phyloP scores from a whole-genome alignment of 1,140 invertebrate species.

The Drosophila nasuta region DNA sequence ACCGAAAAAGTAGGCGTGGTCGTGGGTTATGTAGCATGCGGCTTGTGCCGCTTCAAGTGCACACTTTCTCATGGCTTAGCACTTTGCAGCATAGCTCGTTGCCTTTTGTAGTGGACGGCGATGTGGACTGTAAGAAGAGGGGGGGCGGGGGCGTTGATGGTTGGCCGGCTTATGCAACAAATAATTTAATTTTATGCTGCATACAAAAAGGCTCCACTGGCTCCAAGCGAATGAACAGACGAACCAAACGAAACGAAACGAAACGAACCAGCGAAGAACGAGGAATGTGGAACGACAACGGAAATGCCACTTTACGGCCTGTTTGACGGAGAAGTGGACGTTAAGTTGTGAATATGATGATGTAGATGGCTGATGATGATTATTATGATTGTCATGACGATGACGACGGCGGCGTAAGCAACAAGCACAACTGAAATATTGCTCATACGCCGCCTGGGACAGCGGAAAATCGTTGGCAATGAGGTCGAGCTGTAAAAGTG shows the following conservation, averaged over 20 bases:
- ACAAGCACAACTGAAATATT: conserved; percentile 57
- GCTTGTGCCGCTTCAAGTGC: conserved; percentile 74
- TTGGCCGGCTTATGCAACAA: conserved; percentile 74
- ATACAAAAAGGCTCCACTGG: conserved; percentile 71
- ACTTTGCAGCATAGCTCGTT: conserved; percentile 75
- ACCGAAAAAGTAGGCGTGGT: conserved; percentile 48
- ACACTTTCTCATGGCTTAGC: conserved; percentile 82
- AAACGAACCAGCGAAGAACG: conserved; percentile 31
- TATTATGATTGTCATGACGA: conserved; percentile 32
- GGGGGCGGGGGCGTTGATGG: conserved; percentile 4
- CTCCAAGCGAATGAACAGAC: conserved; percentile 31
- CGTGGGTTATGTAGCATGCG: conserved; percentile 46
- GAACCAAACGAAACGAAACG: conserved; percentile 29
- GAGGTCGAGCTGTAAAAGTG: conserved; percentile 73
- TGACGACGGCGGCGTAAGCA: conserved; percentile 22
- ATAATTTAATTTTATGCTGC: conserved; percentile 82
- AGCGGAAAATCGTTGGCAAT: conserved; percentile 50
- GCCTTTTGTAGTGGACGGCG: conserved; percentile 53
- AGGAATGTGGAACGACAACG: conserved; percentile 58
- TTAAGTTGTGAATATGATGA: conserved; percentile 82
- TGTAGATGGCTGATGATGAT: conserved; percentile 66
- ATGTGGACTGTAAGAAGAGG: neutral
- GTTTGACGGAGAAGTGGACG: conserved; percentile 80
- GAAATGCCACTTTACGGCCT: conserved; percentile 82
- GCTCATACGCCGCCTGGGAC: conserved; percentile 59